These are phyloP conservation scores for Cylas formicarius DNA, from an alignment of 1,140 invertebrate species.

Conservation along the genomic window DNA sequence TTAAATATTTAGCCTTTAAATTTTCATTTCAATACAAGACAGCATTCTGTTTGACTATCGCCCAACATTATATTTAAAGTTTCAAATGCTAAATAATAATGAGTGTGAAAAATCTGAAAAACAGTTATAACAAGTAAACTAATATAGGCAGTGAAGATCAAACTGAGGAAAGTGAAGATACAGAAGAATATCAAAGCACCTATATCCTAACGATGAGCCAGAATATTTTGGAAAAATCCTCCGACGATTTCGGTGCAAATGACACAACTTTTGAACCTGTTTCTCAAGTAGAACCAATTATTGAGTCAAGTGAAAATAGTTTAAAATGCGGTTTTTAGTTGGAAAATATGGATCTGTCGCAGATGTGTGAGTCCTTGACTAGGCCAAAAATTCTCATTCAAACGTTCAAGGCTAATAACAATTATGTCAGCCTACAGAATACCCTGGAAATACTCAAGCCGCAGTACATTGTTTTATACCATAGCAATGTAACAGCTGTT, in stretches of 20 bases:
- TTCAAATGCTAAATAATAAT: no score
- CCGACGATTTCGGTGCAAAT: slow-evolving; percentile 23
- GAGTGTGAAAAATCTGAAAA: no score
- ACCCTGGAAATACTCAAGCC: slow-evolving; percentile 64
- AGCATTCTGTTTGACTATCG: no score
- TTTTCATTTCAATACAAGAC: no score
- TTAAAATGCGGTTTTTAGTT: slow-evolving; percentile 44
- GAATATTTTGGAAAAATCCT: slow-evolving; percentile 28
- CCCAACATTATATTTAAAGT: no score
- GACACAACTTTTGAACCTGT: slow-evolving; percentile 46
- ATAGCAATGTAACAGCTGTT: slow-evolving; percentile 78
- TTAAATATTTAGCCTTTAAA: no score
- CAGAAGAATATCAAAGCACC: slow-evolving; percentile 51
- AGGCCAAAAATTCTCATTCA: slow-evolving; percentile 65
- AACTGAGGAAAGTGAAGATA: slow-evolving; percentile 35
- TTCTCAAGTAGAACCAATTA: slow-evolving; percentile 48
- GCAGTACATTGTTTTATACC: slow-evolving; percentile 84
- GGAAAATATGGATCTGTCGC: slow-evolving; percentile 57
- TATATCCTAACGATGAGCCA: slow-evolving; percentile 65
- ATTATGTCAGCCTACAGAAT: slow-evolving; percentile 58
- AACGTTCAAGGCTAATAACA: slow-evolving; percentile 66
- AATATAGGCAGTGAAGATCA: no score
- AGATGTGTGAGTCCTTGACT: slow-evolving; percentile 41
- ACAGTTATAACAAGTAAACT: no score
- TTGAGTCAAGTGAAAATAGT: slow-evolving; percentile 11